A percentile compares a stretch with the other conserved stretches of the same genome.
Evolutionary conservation across 2,797 vertebrate genomes (phyloP).

Genomic region (Pangasius mekongensis): DNA sequence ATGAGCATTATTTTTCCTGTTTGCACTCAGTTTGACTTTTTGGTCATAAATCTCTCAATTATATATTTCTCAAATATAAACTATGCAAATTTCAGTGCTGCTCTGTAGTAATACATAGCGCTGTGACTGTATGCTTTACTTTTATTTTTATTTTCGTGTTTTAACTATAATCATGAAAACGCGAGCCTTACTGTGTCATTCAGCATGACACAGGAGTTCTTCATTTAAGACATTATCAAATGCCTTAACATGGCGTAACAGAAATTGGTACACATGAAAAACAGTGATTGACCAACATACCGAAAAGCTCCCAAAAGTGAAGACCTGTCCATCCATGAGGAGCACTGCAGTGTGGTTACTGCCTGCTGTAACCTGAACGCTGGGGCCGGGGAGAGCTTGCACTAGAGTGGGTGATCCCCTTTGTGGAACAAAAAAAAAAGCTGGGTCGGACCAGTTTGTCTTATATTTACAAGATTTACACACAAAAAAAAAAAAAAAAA

Average conservation of each 20-base stretch:
- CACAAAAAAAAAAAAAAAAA: not conserved
- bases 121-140: not conserved
- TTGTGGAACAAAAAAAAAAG: conserved; percentile 46
- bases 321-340: conserved; percentile 95
- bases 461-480: not conserved
- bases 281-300: conserved; percentile 74
- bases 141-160: not conserved
- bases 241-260: not conserved
- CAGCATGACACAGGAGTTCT: not conserved
- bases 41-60: not conserved
- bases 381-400: conserved; percentile 91
- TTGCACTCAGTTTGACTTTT: not conserved
- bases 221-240: conserved; percentile 1
- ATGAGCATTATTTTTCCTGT: not conserved
- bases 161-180: not conserved
- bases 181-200: no score
- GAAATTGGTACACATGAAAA: not conserved
- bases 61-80: not conserved
- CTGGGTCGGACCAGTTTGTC: not conserved
- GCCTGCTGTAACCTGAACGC: conserved; percentile 95
- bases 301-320: conserved; percentile 99
- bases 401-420: conserved; percentile 96
- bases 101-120: not conserved
- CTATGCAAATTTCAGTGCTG: not conserved
- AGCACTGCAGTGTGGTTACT: conserved; percentile 98